Percentiles rank a stretch among this genome's conserved stretches.
phyloP scores from a whole-genome alignment of 23 tunicate genomes.

The Aplidium turbinatum region DNA sequence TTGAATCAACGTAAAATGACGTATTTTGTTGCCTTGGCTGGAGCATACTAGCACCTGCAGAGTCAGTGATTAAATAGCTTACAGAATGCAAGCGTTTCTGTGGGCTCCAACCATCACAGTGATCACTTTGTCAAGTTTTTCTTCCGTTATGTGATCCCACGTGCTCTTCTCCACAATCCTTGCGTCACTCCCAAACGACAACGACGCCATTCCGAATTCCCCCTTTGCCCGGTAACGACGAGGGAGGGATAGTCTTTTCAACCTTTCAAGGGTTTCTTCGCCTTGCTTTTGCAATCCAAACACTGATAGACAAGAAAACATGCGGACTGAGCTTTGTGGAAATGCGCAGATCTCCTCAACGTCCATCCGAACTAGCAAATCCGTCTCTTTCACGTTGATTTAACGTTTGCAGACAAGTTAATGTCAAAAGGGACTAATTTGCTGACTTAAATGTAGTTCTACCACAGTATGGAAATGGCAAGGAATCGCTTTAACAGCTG shows the following conservation, averaged over 20 bases:
- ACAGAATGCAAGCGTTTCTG: constrained; percentile 63
- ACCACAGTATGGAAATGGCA: too few species aligned
- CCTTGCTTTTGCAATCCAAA: constrained; percentile 47
- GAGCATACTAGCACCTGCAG: too few species aligned
- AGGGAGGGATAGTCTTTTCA: constrained; percentile 24
- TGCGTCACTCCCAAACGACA: constrained; percentile 4
- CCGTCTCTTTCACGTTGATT: too few species aligned
- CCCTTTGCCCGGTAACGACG: constrained; percentile 43
- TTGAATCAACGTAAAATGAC: too few species aligned
- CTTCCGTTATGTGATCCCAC: constrained; percentile 60
- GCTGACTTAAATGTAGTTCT: too few species aligned
- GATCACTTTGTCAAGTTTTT: constrained; percentile 28
- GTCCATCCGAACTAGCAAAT: not conserved
- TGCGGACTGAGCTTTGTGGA: too few species aligned
- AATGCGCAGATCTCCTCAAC: too few species aligned
- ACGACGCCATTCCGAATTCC: constrained; percentile 46
- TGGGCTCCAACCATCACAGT: constrained; percentile 39
- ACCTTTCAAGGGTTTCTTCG: constrained; percentile 1
- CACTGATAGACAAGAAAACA: constrained; percentile 25
- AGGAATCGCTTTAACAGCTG: too few species aligned
- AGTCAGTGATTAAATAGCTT: too few species aligned
- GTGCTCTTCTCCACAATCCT: constrained; percentile 46
- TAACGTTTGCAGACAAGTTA: too few species aligned
- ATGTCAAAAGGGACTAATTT: too few species aligned
- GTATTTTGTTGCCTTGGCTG: too few species aligned